phyloP scores from a whole-genome alignment of 2,888 invertebrate species.

The Xylophagus ater region DNA sequence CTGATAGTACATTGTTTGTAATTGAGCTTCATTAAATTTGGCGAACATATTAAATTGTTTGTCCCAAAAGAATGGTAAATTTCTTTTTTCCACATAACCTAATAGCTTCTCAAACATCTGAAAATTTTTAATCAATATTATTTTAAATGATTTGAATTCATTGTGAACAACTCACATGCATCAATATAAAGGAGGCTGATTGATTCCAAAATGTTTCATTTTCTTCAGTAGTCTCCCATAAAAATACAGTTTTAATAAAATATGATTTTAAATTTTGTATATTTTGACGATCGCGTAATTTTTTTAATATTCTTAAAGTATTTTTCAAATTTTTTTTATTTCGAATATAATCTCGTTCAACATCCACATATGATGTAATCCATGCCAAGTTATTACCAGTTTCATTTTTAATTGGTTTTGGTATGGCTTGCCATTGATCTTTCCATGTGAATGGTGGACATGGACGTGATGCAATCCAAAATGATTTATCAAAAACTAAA shows the following conservation, averaged over 20 bases:
- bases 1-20: too few relatives aligned
- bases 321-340: slow-evolving; percentile 24
- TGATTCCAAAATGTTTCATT: slow-evolving; percentile 22
- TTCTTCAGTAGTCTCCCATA: slow-evolving; percentile 22
- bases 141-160: too few relatives aligned
- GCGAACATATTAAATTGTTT: slow-evolving; percentile 13
- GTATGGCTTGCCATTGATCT: slow-evolving; percentile 28
- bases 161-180: slow-evolving; percentile 26
- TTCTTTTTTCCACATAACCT: slow-evolving; percentile 11
- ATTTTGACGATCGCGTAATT: slow-evolving; percentile 5
- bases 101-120: slow-evolving; percentile 20
- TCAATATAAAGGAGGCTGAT: slow-evolving; percentile 18
- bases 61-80: slow-evolving; percentile 19
- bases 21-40: slow-evolving; percentile 5
- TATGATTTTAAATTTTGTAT: slow-evolving; percentile 27
- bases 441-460: slow-evolving; percentile 13
- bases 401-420: slow-evolving; percentile 23
- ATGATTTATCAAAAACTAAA: slow-evolving; percentile 18
- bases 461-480: slow-evolving; percentile 17
- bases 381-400: too few relatives aligned
- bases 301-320: slow-evolving; percentile 17
- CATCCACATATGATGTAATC: slow-evolving; percentile 24
- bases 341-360: slow-evolving; percentile 22
- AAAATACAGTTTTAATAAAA: slow-evolving; percentile 29
- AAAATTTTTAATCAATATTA: too few relatives aligned